Percentiles rank a stretch among this genome's conserved stretches.
Conservation (phyloP, 2,888 invertebrate genomes). For the Calameuta filiformis region DNA sequence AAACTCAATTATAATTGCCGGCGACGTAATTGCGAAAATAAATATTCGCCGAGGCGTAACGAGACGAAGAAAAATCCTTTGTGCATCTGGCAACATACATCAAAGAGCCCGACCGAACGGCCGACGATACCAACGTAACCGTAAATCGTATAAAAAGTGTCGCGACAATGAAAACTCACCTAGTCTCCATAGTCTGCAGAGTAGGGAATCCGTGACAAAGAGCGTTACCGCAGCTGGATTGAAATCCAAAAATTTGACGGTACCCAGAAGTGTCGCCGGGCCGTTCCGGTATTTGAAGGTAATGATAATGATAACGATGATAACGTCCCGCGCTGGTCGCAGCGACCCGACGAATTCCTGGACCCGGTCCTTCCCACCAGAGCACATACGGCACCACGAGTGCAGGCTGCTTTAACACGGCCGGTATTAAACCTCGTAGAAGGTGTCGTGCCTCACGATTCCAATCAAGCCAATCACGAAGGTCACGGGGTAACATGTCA, state of each 20-base stretch:
- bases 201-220: slow-evolving; percentile 13
- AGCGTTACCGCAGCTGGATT: background rate
- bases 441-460: slow-evolving; percentile 24
- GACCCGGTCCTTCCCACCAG: slow-evolving; percentile 43
- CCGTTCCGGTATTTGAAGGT: slow-evolving; percentile 9
- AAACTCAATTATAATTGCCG: background rate
- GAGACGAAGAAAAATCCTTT: background rate
- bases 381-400: slow-evolving; percentile 54
- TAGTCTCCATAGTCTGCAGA: slow-evolving; percentile 15
- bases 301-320: slow-evolving; percentile 17
- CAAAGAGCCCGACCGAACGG: background rate
- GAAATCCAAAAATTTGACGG: slow-evolving; percentile 10
- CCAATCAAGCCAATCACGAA: slow-evolving; percentile 50
- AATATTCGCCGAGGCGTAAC: background rate
- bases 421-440: slow-evolving; percentile 39
- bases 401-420: slow-evolving; percentile 46
- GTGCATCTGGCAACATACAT: background rate
- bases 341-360: slow-evolving; percentile 31
- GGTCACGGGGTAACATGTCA: slow-evolving; percentile 62
- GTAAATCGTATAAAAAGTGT: background rate
- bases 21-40: background rate
- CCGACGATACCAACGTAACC: background rate
- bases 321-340: slow-evolving; percentile 15
- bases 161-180: slow-evolving; percentile 10
- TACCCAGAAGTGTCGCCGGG: background rate